These are phyloP conservation scores for Holotrichia oblita DNA, from an alignment of 1,140 invertebrate genomes.

Conservation along the genomic window DNA sequence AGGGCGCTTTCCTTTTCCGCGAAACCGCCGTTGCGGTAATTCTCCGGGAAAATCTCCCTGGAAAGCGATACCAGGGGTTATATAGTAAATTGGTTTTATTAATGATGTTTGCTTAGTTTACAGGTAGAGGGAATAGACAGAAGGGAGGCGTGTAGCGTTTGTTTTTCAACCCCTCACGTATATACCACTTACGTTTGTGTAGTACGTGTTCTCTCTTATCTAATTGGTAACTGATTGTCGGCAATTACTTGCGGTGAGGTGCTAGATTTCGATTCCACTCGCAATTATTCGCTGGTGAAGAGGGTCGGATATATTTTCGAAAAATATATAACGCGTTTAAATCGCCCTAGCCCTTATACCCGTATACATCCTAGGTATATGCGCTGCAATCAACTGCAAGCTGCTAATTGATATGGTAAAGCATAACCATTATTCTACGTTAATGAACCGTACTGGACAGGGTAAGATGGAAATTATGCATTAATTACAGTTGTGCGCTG, in stretches of 20 bases:
- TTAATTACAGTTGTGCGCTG: slow-evolving; percentile 34
- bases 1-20: neutral
- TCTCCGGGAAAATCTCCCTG: slow-evolving; percentile 19
- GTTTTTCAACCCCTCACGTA: slow-evolving; percentile 10
- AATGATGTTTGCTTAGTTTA: slow-evolving; percentile 34
- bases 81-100: slow-evolving; percentile 33
- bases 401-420: slow-evolving; percentile 39
- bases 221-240: slow-evolving; percentile 8
- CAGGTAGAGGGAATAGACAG: slow-evolving; percentile 29
- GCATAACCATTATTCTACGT: slow-evolving; percentile 37
- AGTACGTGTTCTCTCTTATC: slow-evolving; percentile 9
- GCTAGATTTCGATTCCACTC: neutral
- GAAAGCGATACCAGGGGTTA: slow-evolving; percentile 18
- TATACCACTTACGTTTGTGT: neutral
- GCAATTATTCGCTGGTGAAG: too few relatives aligned
- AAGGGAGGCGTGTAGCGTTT: slow-evolving; percentile 5
- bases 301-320: neutral
- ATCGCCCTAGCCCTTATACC: neutral
- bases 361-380: neutral
- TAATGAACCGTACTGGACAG: slow-evolving; percentile 39
- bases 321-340: neutral
- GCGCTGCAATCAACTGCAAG: slow-evolving; percentile 38
- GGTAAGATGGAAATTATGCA: slow-evolving; percentile 41
- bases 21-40: neutral
- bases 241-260: neutral